Percentiles rank a stretch among this genome's conserved stretches.
Evolutionary conservation across 2,113 vertebrate genomes (phyloP).

Genomic region (Oncorhynchus kisutch): DNA sequence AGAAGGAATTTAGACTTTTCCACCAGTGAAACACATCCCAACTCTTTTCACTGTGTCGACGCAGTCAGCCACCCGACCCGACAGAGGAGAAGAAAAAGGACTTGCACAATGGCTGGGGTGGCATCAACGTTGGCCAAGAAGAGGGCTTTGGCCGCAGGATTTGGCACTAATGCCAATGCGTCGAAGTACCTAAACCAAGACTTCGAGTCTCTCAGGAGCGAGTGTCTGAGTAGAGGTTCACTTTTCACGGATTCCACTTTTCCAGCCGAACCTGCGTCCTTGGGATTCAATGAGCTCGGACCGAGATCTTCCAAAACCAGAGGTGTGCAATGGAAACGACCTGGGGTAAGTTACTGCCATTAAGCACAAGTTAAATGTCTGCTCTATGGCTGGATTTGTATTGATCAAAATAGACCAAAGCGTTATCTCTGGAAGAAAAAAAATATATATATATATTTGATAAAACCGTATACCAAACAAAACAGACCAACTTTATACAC

Average conservation of each 20-base stretch:
- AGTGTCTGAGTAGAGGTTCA: conserved; percentile 62
- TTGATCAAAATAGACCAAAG: too few relatives aligned
- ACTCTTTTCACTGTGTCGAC: neutral
- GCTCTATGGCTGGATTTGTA: too few relatives aligned
- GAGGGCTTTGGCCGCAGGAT: conserved; percentile 56
- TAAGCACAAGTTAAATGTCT: too few relatives aligned
- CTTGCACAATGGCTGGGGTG: conserved; percentile 65
- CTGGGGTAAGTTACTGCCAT: too few relatives aligned
- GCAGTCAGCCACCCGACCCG: too few relatives aligned
- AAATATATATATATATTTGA: too few relatives aligned
- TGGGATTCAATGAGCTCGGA: conserved; percentile 85
- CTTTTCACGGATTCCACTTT: conserved; percentile 85
- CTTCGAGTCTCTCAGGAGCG: conserved; percentile 72
- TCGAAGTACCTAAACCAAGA: conserved; percentile 83
- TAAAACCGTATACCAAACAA: too few relatives aligned
- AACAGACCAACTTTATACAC: too few relatives aligned
- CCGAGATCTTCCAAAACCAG: conserved; percentile 73
- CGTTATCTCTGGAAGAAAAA: too few relatives aligned
- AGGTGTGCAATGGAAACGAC: conserved; percentile 82
- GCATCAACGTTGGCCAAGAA: conserved; percentile 71
- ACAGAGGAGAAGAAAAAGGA: neutral
- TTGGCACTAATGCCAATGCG: conserved; percentile 77
- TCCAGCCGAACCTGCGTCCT: conserved; percentile 75
- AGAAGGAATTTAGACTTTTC: conserved; percentile 9
- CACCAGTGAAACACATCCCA: neutral